Percentiles rank a stretch among this genome's conserved stretches.
Evolutionary conservation across 2,797 vertebrate genomes (phyloP).

Genomic region (Sternarchorhynchus goeldii): DNA sequence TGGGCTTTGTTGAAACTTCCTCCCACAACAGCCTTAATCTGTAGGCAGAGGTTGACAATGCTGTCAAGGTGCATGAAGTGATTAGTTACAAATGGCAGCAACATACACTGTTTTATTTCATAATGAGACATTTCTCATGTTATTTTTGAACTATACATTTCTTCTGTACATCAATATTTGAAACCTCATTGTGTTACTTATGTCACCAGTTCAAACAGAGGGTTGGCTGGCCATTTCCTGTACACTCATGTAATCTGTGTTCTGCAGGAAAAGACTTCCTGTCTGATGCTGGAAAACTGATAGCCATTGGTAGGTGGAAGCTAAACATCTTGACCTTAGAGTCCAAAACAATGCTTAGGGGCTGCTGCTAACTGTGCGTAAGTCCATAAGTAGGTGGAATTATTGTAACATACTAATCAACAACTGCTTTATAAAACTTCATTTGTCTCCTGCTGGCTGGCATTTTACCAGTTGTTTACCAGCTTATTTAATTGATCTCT

Average conservation of each 20-base stretch:
- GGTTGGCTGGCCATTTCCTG: neutral
- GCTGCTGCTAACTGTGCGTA: neutral
- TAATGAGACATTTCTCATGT: too few relatives aligned
- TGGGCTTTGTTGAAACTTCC: slow-evolving; percentile 15
- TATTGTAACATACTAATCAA: neutral
- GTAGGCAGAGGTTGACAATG: neutral
- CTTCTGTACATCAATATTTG: too few relatives aligned
- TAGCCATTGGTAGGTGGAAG: slow-evolving; percentile 83
- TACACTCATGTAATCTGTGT: slow-evolving; percentile 42
- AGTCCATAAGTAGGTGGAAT: neutral
- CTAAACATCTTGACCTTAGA: slow-evolving; percentile 10
- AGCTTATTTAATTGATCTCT: neutral
- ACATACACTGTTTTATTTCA: too few relatives aligned
- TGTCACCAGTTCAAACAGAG: neutral
- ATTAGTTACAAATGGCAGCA: neutral
- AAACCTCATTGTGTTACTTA: neutral
- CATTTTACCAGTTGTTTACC: neutral
- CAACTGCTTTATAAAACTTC: neutral
- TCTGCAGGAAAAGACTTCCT: slow-evolving; percentile 86
- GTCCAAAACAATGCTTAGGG: neutral
- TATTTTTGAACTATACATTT: too few relatives aligned
- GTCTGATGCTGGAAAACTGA: slow-evolving; percentile 73
- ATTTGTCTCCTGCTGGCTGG: neutral
- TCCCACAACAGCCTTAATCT: neutral
- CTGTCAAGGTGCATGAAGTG: neutral